These are phyloP conservation scores for Phenganax subtilis DNA, from an alignment of 92 coral and sea anemone genomes.

Conservation along the genomic window DNA sequence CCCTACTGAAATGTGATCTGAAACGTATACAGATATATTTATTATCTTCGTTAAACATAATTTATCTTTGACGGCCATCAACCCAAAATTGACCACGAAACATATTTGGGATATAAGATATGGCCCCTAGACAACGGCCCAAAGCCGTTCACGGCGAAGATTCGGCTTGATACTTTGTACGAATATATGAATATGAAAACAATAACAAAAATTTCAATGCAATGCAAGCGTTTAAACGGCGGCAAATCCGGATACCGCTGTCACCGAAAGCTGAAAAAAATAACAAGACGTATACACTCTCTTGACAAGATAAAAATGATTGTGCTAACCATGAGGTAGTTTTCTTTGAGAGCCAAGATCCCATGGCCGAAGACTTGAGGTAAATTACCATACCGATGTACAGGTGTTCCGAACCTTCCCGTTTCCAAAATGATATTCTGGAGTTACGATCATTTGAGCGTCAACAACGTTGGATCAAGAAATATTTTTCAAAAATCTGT, in stretches of 20 bases:
- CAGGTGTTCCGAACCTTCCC: constrained; percentile 37
- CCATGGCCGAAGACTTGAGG: constrained; percentile 45
- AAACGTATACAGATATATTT: background rate
- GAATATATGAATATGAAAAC: constrained; percentile 18
- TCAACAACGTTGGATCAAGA: constrained; percentile 14
- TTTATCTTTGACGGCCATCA: constrained; percentile 31
- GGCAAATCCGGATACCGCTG: background rate
- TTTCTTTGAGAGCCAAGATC: constrained; percentile 46
- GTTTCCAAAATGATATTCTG: constrained; percentile 18
- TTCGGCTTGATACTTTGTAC: constrained; percentile 23
- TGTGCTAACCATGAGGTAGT: constrained; percentile 44
- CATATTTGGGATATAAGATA: constrained; percentile 1
- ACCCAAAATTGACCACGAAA: constrained; percentile 5
- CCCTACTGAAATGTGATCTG: background rate
- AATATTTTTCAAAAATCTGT: background rate
- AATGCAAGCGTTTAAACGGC: constrained; percentile 1
- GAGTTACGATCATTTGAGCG: constrained; percentile 35
- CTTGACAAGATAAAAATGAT: constrained; percentile 24
- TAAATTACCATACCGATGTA: constrained; percentile 47
- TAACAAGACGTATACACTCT: background rate
- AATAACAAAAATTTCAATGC: constrained; percentile 28
- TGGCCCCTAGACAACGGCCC: constrained; percentile 11
- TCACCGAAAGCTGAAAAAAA: background rate
- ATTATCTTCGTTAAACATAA: constrained; percentile 1
- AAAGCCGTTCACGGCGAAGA: constrained; percentile 13